Evolutionary conservation across 2,888 invertebrate genomes (phyloP), one percentile per base, ranked within the genome.

Genomic region (Palloptera scutellata): DNA sequence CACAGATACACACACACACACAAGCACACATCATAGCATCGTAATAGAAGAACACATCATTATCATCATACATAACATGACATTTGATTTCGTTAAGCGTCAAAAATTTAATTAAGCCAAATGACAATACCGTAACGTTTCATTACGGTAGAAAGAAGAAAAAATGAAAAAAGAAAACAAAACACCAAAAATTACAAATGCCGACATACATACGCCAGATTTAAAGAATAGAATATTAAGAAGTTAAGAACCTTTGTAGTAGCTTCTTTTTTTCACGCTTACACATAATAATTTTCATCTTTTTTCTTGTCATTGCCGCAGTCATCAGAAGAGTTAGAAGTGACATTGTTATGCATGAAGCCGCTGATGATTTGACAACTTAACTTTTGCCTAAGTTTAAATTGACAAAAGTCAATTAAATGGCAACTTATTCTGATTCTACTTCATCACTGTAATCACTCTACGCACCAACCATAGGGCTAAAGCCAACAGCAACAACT

Each of bases 371-470:
- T 30, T 30, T 30, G 3, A 30, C 30, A 30, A 6, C 6, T 30
- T 30, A 6, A 30, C 30, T 30, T 4, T 15, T 48, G 15, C 13
- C 51, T n/a, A 48, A 13, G 13, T 48, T n/a, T 13, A 48, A 48
- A 48, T 48, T 48, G 17, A 61, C 48, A 42, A 60, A 60, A 61
- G 61, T 51, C 61, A 61, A 61, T 61, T 61, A 61, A 61, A 52
- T 48, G 19, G 30, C 51, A 61, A 13, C 48, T 11, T 3, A 6
- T 30, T 30, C 30, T 30, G 30, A 2, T 30, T 30, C 30, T 30
- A 30, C 30, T 30, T 30, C 30, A 30, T 4, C 30, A 30, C 30
- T 30, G 2, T 30, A 6, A 30, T 30, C 30, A 30, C 6, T 30
- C 30, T 30, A 4, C 2, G 30, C 30, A 30, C 2, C 30, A 30